phyloP scores from a whole-genome alignment of 2,113 vertebrate genomes.

The Hypocryptadius cinnamomeus region DNA sequence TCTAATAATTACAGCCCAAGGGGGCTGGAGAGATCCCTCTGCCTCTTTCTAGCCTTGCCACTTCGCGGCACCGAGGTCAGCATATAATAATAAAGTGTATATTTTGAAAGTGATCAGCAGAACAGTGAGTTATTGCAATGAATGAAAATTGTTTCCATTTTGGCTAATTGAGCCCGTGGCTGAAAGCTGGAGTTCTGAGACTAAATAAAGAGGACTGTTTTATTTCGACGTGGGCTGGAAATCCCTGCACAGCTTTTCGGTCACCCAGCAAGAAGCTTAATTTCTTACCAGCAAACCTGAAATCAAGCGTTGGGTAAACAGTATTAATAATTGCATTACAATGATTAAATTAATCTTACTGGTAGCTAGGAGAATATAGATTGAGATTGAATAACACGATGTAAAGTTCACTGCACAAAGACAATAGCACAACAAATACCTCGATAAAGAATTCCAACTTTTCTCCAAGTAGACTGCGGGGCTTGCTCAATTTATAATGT shows the following conservation, averaged over 20 bases:
- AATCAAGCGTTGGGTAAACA: slow-evolving; percentile 82
- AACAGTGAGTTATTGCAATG: slow-evolving; percentile 86
- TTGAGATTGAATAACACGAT: slow-evolving; percentile 67
- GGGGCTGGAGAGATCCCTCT: slow-evolving; percentile 76
- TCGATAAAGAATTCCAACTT: slow-evolving; percentile 75
- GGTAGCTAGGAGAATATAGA: slow-evolving; percentile 72
- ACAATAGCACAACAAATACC: slow-evolving; percentile 74
- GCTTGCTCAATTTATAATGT: slow-evolving; percentile 53
- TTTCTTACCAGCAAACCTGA: slow-evolving; percentile 83
- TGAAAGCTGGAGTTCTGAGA: slow-evolving; percentile 72
- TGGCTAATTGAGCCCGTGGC: slow-evolving; percentile 86
- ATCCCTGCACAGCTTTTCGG: slow-evolving; percentile 66
- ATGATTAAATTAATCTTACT: slow-evolving; percentile 83
- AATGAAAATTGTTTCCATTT: slow-evolving; percentile 92
- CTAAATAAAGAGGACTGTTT: slow-evolving; percentile 75
- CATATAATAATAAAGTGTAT: slow-evolving; percentile 84
- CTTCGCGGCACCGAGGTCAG: slow-evolving; percentile 79
- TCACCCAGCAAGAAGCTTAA: slow-evolving; percentile 71
- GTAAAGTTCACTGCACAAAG: slow-evolving; percentile 82
- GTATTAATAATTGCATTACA: slow-evolving; percentile 87
- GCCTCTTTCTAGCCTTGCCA: slow-evolving; percentile 73
- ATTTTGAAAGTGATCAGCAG: slow-evolving; percentile 79
- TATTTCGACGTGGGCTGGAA: slow-evolving; percentile 64
- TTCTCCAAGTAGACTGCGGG: slow-evolving; percentile 56
- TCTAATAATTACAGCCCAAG: slow-evolving; percentile 93